Percentiles rank a stretch among this genome's conserved stretches.
phyloP scores from a whole-genome alignment of 2,797 vertebrate species.

The Sebastes iracundus region DNA sequence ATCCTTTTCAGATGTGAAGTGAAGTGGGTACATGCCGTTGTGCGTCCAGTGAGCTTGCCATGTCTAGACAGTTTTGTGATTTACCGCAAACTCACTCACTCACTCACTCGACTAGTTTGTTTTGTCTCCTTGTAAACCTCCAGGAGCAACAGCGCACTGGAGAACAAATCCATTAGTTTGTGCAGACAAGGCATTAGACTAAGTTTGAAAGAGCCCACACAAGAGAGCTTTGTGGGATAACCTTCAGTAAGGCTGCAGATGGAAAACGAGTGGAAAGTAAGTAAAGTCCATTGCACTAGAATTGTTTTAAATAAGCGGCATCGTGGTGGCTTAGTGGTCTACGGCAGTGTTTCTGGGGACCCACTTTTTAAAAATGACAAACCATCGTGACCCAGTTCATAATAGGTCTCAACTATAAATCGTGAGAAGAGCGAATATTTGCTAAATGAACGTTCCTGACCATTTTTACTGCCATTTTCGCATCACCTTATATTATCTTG shows the following conservation, averaged over 20 bases:
- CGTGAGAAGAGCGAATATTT: no score
- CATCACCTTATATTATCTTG: no score
- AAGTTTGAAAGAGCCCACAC: constrained; percentile 22
- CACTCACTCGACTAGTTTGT: neutral
- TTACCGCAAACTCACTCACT: neutral
- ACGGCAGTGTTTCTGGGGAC: no score
- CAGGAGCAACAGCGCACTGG: constrained; percentile 2
- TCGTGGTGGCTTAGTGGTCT: neutral
- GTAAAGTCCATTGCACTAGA: neutral
- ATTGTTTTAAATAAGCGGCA: neutral
- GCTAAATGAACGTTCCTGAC: no score
- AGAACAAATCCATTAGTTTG: constrained; percentile 40
- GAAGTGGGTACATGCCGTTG: constrained; percentile 5
- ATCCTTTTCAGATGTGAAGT: constrained; percentile 26
- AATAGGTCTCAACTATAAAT: no score
- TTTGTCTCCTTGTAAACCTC: constrained; percentile 32
- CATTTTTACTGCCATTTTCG: no score
- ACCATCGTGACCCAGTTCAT: no score
- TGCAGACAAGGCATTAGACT: constrained; percentile 17
- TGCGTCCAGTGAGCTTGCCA: neutral
- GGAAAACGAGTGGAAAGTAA: neutral
- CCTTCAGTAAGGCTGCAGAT: neutral
- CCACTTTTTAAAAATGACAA: no score
- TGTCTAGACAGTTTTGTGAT: constrained; percentile 23
- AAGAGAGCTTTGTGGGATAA: constrained; percentile 12